Evolutionary conservation across 2,888 invertebrate species (phyloP), one percentile per base, ranked within the genome.

Genomic region (Plemyria rubiginata): DNA sequence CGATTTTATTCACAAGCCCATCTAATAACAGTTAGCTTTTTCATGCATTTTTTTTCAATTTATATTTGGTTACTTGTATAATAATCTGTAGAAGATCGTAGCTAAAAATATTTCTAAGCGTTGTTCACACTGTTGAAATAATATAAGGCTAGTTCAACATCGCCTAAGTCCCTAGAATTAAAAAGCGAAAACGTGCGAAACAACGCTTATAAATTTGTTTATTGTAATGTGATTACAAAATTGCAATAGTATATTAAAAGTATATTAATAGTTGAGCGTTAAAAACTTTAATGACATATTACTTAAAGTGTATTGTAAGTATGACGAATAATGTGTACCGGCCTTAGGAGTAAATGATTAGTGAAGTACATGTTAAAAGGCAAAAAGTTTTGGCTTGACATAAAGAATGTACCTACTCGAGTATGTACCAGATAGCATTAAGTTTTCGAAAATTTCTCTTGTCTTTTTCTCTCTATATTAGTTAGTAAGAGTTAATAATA

Each of bases 401-500:
- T n/a, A 82, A 81, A n/a, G 8, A 81, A 72, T 84, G 79, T 85
- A 84, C n/a, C n/a, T n/a, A n/a, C 60, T 60, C 52, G 55, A 53
- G 79, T 87, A 87, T 53, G 79, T 87, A 87, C 84, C 83, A 84
- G 80, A 68, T 88, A 85, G 79, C 54, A 66, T 77, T 90, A 90
- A 89, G 72, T 87, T 91, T 90, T 89, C 86, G 78, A 86, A 88
- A 86, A 80, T 85, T 84, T 90, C 90, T 92, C 88, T 87, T 86
- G 85, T 90, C 89, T 89, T 84, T 84, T 85, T 82, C 88, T 92
- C 91, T 91, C 86, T 82, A 85, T 82, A 84, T 87, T 90, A 90
- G 87, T 89, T 84, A 78, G 70, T 88, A 89, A 87, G 65, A 60
- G 88, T 82, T 83, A 78, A 73, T 76, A 66, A 68, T 69, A 66